Evolutionary conservation across 2,888 invertebrate species (phyloP), one percentile per base, ranked within the genome.

Genomic region (Apamea monoglypha): DNA sequence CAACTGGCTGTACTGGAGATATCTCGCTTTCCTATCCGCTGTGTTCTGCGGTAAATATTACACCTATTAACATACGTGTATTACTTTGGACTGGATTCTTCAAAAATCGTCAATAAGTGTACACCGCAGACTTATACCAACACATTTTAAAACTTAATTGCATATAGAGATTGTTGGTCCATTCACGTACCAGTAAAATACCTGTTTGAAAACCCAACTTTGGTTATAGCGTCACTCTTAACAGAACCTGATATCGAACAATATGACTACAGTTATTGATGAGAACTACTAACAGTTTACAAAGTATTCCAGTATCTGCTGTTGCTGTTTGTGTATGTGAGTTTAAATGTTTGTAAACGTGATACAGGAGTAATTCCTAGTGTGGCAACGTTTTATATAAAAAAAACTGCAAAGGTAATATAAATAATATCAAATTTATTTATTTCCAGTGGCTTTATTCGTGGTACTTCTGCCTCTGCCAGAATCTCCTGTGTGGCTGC

Each of bases 401-500:
- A n/a, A n/a, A n/a, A n/a, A n/a, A n/a, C n/a, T n/a, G 10, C 14
- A 36, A 59, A 59, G 32, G 14, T 32, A n/a, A n/a, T n/a, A n/a
- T n/a, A 47, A 36, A 21, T n/a, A 32, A 77, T 29, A 44, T 16
- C 6, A 7, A n/a, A n/a, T n/a, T n/a, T 0, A 0, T 59, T 70
- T 74, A 25, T 68, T 94, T 91, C 90, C 96, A 93, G 95, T 95
- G 70, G 91, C 97, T 0, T 91, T 97, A 56, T 95, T 97, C 76
- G 69, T 97, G 68, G 91, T 97, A 8, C 94, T 97, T 29, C 88
- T 97, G 1, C 97, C 97, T 0, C 93, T 98, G 64, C 98, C 98
- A 0, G 98, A 98, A 92, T 98, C 98, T 0, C 98, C 98, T 0
- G 96, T 97, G 25, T 97, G 97, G 97, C 90, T 97, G 21, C 94